Evolutionary conservation across 2,888 invertebrate species (phyloP).

Genomic region (Cheilosia impressa): DNA sequence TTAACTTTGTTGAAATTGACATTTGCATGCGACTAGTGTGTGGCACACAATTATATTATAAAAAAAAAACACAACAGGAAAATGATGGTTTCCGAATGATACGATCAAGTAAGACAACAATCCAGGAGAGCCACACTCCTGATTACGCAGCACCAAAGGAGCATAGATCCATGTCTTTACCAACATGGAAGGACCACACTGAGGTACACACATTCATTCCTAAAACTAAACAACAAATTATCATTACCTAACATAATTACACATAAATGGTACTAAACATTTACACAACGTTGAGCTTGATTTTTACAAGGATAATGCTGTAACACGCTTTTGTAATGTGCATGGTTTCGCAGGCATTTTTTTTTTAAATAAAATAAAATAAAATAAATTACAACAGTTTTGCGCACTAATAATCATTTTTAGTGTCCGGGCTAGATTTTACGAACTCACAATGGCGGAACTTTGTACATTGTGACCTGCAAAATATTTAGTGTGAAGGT

Average conservation of each 20-base stretch:
- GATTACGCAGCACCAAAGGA: constrained; percentile 56
- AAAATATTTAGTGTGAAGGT: too few relatives aligned
- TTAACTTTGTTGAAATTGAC: background rate
- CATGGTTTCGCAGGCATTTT: too few relatives aligned
- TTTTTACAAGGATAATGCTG: background rate
- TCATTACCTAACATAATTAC: constrained; percentile 13
- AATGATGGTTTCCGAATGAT: constrained; percentile 68
- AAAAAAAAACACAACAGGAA: constrained; percentile 47
- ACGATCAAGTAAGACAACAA: constrained; percentile 69
- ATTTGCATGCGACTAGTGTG: background rate
- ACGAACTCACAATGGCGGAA: too few relatives aligned
- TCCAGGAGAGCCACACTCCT: constrained; percentile 67
- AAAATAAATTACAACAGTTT: too few relatives aligned
- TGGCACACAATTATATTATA: background rate
- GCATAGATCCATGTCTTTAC: constrained; percentile 69
- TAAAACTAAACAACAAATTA: constrained; percentile 2
- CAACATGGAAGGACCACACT: constrained; percentile 64
- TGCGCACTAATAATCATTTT: too few relatives aligned
- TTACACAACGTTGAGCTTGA: background rate
- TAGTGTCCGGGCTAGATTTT: too few relatives aligned
- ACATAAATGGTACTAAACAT: background rate
- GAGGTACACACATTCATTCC: constrained; percentile 57
- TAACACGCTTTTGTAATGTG: background rate
- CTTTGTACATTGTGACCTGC: too few relatives aligned
- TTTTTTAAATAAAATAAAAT: too few relatives aligned